Conservation (phyloP, 1,140 invertebrate genomes). For the Pectinophora gossypiella region DNA sequence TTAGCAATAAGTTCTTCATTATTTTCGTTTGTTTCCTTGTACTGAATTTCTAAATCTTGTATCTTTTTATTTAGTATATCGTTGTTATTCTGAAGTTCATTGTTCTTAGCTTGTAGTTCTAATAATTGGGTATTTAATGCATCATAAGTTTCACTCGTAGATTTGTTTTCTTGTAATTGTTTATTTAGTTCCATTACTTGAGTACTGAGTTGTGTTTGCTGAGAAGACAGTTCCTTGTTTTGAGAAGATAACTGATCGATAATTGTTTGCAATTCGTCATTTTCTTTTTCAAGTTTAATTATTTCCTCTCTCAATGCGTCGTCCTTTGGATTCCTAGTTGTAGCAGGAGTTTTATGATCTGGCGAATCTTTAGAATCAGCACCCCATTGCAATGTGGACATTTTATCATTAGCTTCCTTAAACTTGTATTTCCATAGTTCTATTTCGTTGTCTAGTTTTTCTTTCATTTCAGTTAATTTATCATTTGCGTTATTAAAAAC, state of each 20-base stretch:
- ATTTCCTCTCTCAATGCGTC: constrained; percentile 74
- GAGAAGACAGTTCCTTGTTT: constrained; percentile 42
- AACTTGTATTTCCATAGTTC: constrained; percentile 82
- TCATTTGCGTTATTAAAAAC: constrained; percentile 86
- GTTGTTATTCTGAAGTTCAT: constrained; percentile 34
- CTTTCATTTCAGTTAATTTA: constrained; percentile 85
- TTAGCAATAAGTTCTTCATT: constrained; percentile 12
- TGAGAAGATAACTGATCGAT: constrained; percentile 68
- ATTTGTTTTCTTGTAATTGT: constrained; percentile 17
- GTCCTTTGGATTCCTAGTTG: constrained; percentile 16
- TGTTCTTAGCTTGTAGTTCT: constrained; percentile 19
- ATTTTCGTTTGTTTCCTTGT: constrained; percentile 14
- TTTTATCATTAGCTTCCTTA: constrained; percentile 79
- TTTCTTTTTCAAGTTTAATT: constrained; percentile 80
- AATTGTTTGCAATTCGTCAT: constrained; percentile 82
- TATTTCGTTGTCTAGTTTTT: constrained; percentile 84
- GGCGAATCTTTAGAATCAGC: constrained; percentile 41
- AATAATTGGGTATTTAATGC: constrained; percentile 18
- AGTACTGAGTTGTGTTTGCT: constrained; percentile 29
- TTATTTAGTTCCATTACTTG: constrained; percentile 32
- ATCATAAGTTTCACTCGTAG: constrained; percentile 24
- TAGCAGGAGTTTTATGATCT: constrained; percentile 15
- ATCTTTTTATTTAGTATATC: constrained; percentile 46
- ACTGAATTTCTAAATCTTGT: constrained; percentile 29
- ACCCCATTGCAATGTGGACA: constrained; percentile 78